A percentile compares a stretch with the other conserved stretches of the same genome.
These are phyloP conservation scores for Choristoneura rosaceana DNA, from an alignment of 2,888 invertebrate genomes.

Conservation along the genomic window DNA sequence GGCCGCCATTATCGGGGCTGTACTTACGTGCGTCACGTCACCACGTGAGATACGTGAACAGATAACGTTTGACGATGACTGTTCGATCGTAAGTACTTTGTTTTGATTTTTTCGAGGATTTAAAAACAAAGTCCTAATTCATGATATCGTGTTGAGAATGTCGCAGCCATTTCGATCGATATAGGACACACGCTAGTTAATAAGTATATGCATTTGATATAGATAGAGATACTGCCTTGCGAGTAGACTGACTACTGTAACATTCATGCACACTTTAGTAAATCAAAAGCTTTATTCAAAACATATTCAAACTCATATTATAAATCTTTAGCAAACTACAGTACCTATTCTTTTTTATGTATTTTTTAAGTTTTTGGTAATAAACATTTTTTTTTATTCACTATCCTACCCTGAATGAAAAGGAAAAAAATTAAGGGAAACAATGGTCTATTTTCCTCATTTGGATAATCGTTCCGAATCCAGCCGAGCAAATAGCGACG, in stretches of 20 bases:
- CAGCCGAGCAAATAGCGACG: background rate
- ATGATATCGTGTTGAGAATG: background rate
- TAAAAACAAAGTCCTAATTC: background rate
- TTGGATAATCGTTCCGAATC: background rate
- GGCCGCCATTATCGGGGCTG: background rate
- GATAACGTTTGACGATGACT: conserved; percentile 11
- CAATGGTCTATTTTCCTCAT: background rate
- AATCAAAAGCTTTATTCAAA: no score
- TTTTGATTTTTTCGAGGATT: background rate
- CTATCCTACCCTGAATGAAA: no score
- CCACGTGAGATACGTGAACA: background rate
- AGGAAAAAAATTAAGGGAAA: no score
- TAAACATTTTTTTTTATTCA: no score
- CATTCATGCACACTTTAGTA: no score
- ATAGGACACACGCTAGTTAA: background rate
- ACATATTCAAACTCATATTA: no score
- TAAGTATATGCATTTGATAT: no score
- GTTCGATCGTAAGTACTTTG: background rate
- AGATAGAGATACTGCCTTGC: no score
- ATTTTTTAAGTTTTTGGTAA: no score
- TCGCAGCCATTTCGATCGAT: background rate
- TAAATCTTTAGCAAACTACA: no score
- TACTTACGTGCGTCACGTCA: background rate
- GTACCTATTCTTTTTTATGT: no score
- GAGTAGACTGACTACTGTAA: no score